phyloP scores from a whole-genome alignment of 1,140 invertebrate genomes.

The Drosophila asahinai region DNA sequence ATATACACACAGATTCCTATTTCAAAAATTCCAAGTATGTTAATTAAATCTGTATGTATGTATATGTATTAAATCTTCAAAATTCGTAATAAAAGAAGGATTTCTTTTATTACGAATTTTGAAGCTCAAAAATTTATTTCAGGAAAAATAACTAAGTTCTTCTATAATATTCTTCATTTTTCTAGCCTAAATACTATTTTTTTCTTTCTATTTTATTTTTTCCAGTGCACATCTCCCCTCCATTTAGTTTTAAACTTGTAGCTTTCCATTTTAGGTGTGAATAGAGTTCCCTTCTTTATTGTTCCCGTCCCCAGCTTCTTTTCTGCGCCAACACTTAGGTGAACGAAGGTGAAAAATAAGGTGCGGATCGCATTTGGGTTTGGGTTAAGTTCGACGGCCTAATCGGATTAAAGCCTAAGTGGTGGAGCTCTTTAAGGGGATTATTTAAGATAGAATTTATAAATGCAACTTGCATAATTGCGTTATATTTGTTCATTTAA shows the following conservation, averaged over 20 bases:
- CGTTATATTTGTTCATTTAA: background rate
- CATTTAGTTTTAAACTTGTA: constrained; percentile 23
- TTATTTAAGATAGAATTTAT: constrained; percentile 20
- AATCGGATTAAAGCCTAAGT: constrained; percentile 38
- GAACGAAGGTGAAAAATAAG: background rate
- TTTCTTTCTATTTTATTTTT: too few species aligned
- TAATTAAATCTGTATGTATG: too few species aligned
- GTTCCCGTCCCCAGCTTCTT: background rate
- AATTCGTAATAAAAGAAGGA: too few species aligned
- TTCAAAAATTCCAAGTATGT: too few species aligned
- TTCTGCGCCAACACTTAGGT: background rate
- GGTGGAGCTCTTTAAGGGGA: constrained; percentile 11
- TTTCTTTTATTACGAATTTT: too few species aligned
- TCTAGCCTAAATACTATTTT: too few species aligned
- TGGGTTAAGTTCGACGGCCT: constrained; percentile 21
- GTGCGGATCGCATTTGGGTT: constrained; percentile 2
- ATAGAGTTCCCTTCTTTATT: constrained; percentile 28
- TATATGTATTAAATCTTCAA: too few species aligned
- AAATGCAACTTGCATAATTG: constrained; percentile 1
- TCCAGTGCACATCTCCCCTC: constrained; percentile 7
- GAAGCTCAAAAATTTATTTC: too few species aligned
- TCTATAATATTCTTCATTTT: too few species aligned
- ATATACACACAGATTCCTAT: background rate
- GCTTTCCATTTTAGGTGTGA: constrained; percentile 40
- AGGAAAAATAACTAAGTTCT: too few species aligned